These are phyloP conservation scores for Oreonectes daqikongensis DNA, from an alignment of 2,797 vertebrate species.

Conservation along the genomic window DNA sequence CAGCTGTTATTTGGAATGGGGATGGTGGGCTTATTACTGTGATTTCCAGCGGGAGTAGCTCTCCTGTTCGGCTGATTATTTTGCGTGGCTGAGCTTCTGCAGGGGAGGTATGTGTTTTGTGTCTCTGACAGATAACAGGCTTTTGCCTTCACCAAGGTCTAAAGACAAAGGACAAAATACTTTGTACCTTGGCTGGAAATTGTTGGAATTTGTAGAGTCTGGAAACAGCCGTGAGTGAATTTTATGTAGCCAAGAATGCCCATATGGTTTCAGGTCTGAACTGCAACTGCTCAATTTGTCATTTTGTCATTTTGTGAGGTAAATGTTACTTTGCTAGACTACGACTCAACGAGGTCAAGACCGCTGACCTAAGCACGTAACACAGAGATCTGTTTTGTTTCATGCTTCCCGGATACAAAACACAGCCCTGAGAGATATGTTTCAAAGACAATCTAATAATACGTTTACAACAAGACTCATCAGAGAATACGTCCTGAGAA, in stretches of 20 bases:
- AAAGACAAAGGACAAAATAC: slow-evolving; percentile 50
- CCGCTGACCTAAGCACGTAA: background rate
- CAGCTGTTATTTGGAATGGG: slow-evolving; percentile 73
- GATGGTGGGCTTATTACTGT: slow-evolving; percentile 66
- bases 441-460: background rate
- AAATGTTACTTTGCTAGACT: slow-evolving; percentile 16
- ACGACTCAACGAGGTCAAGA: background rate
- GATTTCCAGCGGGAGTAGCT: slow-evolving; percentile 61
- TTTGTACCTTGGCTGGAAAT: slow-evolving; percentile 47
- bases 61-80: slow-evolving; percentile 57
- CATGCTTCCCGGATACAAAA: background rate
- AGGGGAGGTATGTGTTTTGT: slow-evolving; percentile 48
- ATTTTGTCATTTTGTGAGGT: slow-evolving; percentile 38
- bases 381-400: background rate
- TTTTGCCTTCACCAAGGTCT: slow-evolving; percentile 60
- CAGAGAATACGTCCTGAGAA: background rate
- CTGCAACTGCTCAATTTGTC: slow-evolving; percentile 32
- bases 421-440: background rate
- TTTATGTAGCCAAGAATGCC: slow-evolving; percentile 18
- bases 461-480: slow-evolving; percentile 1
- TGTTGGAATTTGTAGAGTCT: slow-evolving; percentile 23
- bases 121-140: slow-evolving; percentile 53
- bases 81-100: slow-evolving; percentile 51
- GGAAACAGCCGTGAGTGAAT: slow-evolving; percentile 11
- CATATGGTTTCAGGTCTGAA: slow-evolving; percentile 6